Evolutionary conservation across 2,888 invertebrate genomes (phyloP).

Genomic region (Pocota personata): DNA sequence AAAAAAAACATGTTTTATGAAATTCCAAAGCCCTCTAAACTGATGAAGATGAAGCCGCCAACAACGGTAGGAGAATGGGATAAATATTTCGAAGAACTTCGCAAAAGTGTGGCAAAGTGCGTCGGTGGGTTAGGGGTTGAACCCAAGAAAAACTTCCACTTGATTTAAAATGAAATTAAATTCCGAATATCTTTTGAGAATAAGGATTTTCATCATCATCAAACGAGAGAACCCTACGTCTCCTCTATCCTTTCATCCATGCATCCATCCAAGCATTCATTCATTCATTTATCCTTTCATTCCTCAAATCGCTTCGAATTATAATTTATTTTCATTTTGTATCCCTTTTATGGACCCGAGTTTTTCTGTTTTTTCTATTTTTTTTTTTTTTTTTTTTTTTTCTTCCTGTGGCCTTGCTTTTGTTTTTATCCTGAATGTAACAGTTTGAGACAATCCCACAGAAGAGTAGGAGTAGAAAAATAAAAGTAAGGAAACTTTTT

Average conservation of each 20-base stretch:
- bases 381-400: neutral
- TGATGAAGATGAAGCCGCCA: constrained; percentile 57
- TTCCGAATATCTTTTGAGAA: constrained; percentile 68
- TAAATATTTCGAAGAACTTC: constrained; percentile 23
- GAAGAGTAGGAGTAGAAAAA: constrained; percentile 1
- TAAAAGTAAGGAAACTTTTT: constrained; percentile 8
- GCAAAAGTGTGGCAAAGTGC: constrained; percentile 2
- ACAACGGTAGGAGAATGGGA: constrained; percentile 3
- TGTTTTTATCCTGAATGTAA: constrained; percentile 31
- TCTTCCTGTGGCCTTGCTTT: constrained; percentile 1
- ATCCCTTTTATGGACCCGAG: constrained; percentile 55
- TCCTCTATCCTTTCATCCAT: constrained; percentile 11
- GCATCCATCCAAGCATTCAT: constrained; percentile 47
- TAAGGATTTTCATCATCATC: constrained; percentile 67
- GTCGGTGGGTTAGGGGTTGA: neutral
- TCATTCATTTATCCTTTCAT: constrained; percentile 65
- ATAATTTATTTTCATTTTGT: constrained; percentile 71
- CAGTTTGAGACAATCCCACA: constrained; percentile 28
- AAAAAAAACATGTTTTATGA: constrained; percentile 51
- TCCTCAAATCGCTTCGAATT: constrained; percentile 68
- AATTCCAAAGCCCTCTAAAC: constrained; percentile 63
- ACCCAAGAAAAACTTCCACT: constrained; percentile 69
- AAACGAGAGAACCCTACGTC: constrained; percentile 34
- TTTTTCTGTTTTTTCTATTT: neutral
- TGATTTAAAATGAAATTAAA: constrained; percentile 72